Conservation (phyloP, 2,113 vertebrate genomes). For the Urocitellus parryii region DNA sequence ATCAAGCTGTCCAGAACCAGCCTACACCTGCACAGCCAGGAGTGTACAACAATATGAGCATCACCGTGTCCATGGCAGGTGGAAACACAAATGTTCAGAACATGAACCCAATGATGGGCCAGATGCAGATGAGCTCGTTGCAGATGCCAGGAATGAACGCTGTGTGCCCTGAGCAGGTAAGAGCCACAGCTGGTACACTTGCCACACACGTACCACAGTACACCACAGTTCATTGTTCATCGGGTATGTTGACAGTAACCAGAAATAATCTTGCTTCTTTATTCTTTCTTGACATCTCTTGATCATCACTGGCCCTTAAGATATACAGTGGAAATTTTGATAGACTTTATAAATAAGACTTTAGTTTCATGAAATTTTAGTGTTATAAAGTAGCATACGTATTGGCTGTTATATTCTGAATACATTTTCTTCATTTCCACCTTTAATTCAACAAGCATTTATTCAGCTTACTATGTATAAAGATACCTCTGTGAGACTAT, state of each 20-base stretch:
- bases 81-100: slow-evolving; percentile 90
- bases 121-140: slow-evolving; percentile 93
- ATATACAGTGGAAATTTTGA: slow-evolving; percentile 6
- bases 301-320: neutral
- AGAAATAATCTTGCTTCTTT: neutral
- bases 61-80: slow-evolving; percentile 97
- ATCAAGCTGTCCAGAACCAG: slow-evolving; percentile 90
- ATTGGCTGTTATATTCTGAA: slow-evolving; percentile 13
- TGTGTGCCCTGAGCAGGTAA: slow-evolving; percentile 96
- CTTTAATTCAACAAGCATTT: slow-evolving; percentile 47
- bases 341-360: slow-evolving; percentile 22
- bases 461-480: slow-evolving; percentile 23
- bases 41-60: slow-evolving; percentile 99
- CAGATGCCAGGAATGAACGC: slow-evolving; percentile 91
- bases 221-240: neutral
- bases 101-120: slow-evolving; percentile 92
- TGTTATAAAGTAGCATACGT: slow-evolving; percentile 25
- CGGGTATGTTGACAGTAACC: neutral
- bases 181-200: slow-evolving; percentile 30
- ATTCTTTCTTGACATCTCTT: slow-evolving; percentile 33
- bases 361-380: slow-evolving; percentile 47
- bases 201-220: neutral
- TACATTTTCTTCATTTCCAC: slow-evolving; percentile 46
- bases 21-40: slow-evolving; percentile 91
- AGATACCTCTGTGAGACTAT: slow-evolving; percentile 26